These are phyloP conservation scores for Vanessa atalanta DNA, from an alignment of 1,140 invertebrate genomes.

Conservation along the genomic window DNA sequence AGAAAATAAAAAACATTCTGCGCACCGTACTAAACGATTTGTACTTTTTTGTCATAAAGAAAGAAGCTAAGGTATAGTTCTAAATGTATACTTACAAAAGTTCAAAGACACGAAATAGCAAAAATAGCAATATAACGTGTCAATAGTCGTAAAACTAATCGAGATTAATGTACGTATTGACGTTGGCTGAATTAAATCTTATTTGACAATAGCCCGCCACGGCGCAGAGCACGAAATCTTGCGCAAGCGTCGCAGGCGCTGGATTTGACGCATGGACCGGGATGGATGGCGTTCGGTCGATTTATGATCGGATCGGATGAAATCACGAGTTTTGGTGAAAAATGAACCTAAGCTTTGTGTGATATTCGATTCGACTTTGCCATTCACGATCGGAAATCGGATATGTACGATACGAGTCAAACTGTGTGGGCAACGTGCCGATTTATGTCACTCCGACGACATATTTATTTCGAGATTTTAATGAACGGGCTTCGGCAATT, in stretches of 20 bases:
- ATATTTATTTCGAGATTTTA: background rate
- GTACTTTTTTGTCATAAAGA: background rate
- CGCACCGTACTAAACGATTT: background rate
- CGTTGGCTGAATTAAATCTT: constrained; percentile 40
- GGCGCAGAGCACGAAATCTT: constrained; percentile 48
- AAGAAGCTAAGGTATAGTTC: background rate
- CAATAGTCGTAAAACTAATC: constrained; percentile 27
- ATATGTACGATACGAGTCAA: constrained; percentile 1
- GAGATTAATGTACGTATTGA: constrained; percentile 33
- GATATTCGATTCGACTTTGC: constrained; percentile 11
- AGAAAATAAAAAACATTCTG: background rate
- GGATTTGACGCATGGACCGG: constrained; percentile 44
- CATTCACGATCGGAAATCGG: constrained; percentile 26
- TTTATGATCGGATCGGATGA: constrained; percentile 37
- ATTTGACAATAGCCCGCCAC: constrained; percentile 37
- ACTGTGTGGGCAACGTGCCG: constrained; percentile 8
- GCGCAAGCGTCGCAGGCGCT: constrained; percentile 49
- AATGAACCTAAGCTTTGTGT: constrained; percentile 34
- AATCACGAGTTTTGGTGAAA: constrained; percentile 50
- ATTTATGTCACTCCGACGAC: background rate
- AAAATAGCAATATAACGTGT: background rate
- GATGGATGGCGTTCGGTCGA: constrained; percentile 36
- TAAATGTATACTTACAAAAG: background rate
- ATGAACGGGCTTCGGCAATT: background rate
- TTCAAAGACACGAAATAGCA: background rate